phyloP scores from a whole-genome alignment of 37 sponge, comb jelly and placozoan genomes.

The Geodia barretti region DNA sequence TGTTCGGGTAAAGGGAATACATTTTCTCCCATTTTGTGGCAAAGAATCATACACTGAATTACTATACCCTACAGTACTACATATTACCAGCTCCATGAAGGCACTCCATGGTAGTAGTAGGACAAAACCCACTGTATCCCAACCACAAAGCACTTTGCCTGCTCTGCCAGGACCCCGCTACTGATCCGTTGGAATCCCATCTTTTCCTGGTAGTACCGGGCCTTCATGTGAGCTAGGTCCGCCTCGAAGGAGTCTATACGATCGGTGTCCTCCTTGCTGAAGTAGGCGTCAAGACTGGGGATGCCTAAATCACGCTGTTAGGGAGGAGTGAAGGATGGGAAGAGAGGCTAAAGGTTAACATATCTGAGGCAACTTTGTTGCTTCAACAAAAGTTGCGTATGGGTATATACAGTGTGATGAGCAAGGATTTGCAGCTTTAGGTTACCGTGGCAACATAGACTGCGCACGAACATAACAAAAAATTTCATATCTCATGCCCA shows the following conservation, averaged over 20 bases:
- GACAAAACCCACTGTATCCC: conserved; percentile 92
- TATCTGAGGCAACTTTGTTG: no score
- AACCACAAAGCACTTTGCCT: conserved; percentile 76
- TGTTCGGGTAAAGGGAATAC: neutral
- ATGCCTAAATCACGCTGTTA: conserved; percentile 69
- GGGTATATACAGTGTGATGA: no score
- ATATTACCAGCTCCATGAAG: conserved; percentile 93
- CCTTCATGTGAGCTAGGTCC: conserved; percentile 61
- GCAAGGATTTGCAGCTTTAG: no score
- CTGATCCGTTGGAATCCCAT: conserved; percentile 50
- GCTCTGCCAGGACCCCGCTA: conserved; percentile 26
- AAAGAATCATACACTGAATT: no score
- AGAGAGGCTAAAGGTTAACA: neutral
- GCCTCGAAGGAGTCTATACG: conserved; percentile 29
- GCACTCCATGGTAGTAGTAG: conserved; percentile 97
- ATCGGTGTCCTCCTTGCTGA: conserved; percentile 71
- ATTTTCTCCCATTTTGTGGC: no score
- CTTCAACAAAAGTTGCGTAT: no score
- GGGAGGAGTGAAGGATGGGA: neutral
- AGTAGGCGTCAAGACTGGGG: conserved; percentile 44
- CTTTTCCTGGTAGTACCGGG: conserved; percentile 73
- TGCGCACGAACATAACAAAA: no score
- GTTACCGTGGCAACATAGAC: no score
- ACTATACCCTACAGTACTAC: neutral
- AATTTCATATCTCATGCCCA: no score